Evolutionary conservation across 2,797 vertebrate genomes (phyloP).

Genomic region (Limosa lapponica): DNA sequence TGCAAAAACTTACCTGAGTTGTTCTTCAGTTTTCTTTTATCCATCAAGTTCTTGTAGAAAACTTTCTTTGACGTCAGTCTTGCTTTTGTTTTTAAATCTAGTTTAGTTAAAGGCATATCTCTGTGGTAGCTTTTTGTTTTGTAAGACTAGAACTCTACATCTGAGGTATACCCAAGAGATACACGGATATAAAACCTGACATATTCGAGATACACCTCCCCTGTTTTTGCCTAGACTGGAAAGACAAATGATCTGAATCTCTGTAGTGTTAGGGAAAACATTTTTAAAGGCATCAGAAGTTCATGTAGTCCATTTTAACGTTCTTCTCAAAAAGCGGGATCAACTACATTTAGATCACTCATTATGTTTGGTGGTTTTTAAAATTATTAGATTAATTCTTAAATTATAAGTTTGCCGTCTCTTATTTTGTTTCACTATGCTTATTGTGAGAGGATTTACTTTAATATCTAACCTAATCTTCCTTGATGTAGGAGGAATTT

Average conservation of each 20-base stretch:
- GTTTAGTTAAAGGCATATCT: neutral
- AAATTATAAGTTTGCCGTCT: neutral
- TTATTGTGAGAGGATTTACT: neutral
- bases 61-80: neutral
- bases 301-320: neutral
- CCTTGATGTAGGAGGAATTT: neutral
- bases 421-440: neutral
- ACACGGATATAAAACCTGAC: neutral
- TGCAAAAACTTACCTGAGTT: neutral
- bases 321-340: neutral
- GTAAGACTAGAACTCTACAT: neutral
- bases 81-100: neutral
- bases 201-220: neutral
- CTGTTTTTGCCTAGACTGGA: neutral
- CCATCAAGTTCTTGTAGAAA: neutral
- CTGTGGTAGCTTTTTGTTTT: neutral
- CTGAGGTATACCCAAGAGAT: neutral
- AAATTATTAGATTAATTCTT: neutral
- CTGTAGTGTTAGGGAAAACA: neutral
- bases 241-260: neutral
- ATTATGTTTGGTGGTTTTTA: neutral
- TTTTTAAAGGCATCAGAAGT: neutral
- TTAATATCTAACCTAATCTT: neutral
- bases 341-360: neutral
- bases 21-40: neutral